Evolutionary conservation across 2,888 invertebrate genomes (phyloP).

Genomic region (Zele albiditarsus): DNA sequence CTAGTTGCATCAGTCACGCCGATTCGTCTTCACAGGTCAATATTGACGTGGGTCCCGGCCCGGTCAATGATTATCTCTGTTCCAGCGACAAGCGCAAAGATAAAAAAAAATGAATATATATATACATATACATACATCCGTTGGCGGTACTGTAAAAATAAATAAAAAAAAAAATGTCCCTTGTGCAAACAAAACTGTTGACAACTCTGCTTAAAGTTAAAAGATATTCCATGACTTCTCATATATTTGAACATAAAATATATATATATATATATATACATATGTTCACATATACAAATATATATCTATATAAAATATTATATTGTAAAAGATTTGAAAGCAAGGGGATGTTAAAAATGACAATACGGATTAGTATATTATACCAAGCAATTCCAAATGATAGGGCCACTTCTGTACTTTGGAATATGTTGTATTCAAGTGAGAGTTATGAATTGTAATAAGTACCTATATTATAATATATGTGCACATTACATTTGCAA

Average conservation of each 20-base stretch:
- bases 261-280: background rate
- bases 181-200: slow-evolving; percentile 15
- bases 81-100: slow-evolving; percentile 13
- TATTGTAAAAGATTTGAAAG: slow-evolving; percentile 12
- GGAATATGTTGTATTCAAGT: background rate
- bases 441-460: background rate
- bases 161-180: background rate
- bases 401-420: slow-evolving; percentile 32
- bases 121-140: background rate
- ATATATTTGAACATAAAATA: background rate
- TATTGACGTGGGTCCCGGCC: slow-evolving; percentile 55
- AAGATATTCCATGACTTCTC: background rate
- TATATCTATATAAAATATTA: background rate
- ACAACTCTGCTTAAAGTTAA: slow-evolving; percentile 3
- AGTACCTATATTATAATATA: background rate
- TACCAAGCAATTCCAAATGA: slow-evolving; percentile 32
- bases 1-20: slow-evolving; percentile 35
- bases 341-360: background rate
- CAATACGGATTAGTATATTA: slow-evolving; percentile 37
- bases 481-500: background rate
- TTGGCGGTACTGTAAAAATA: background rate
- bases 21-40: slow-evolving; percentile 51
- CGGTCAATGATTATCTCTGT: slow-evolving; percentile 52
- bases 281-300: background rate
- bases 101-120: background rate